phyloP scores from a whole-genome alignment of 2,797 vertebrate species.

The Ispidina picta region DNA sequence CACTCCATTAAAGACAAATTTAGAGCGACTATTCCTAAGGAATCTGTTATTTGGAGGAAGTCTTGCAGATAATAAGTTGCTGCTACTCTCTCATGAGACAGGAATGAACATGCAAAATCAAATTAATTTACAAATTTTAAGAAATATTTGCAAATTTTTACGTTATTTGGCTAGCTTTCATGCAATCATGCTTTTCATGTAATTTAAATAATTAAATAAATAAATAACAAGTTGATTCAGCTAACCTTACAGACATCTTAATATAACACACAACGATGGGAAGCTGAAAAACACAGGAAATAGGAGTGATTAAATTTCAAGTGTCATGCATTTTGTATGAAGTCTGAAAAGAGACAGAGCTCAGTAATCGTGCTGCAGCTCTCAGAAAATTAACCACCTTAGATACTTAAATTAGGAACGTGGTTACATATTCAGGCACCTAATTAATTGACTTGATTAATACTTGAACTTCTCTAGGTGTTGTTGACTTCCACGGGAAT shows the following conservation, averaged over 20 bases:
- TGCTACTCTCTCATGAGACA: neutral
- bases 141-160: neutral
- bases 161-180: neutral
- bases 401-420: constrained; percentile 23
- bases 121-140: neutral
- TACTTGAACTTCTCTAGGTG: constrained; percentile 9
- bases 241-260: neutral
- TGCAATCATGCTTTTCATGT: neutral
- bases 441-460: constrained; percentile 65
- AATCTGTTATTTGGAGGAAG: constrained; percentile 24
- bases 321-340: neutral
- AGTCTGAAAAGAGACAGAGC: neutral
- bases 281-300: neutral
- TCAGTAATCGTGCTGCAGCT: neutral
- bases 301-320: neutral
- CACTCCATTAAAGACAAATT: neutral
- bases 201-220: neutral
- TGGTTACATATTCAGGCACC: constrained; percentile 14
- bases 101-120: neutral
- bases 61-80: neutral
- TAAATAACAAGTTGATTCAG: neutral
- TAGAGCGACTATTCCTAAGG: constrained; percentile 35
- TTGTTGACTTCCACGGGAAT: constrained; percentile 32
- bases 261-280: neutral
- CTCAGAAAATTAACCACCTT: constrained; percentile 13